These are phyloP conservation scores for Dolomedes plantarius DNA, from an alignment of 2,888 invertebrate genomes.

Conservation along the genomic window DNA sequence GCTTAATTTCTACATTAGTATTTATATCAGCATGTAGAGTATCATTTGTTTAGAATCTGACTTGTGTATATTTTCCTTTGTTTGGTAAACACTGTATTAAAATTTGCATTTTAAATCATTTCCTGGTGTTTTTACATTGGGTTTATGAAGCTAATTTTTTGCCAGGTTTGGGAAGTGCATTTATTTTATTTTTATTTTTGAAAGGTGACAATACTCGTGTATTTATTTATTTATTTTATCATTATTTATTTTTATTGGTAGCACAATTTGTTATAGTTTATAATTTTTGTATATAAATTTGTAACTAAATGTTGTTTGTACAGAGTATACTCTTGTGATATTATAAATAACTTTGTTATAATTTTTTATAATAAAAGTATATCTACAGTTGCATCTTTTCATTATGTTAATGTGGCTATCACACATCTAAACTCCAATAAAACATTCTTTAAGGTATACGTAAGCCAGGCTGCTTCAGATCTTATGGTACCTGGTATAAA, in stretches of 20 bases:
- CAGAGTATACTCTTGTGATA: slow-evolving; percentile 54
- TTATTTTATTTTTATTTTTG: not conserved
- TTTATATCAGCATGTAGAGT: too few relatives aligned
- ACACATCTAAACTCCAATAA: too few relatives aligned
- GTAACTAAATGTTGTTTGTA: slow-evolving; percentile 20
- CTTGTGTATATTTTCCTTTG: too few relatives aligned
- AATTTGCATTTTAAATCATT: not conserved
- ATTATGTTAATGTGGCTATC: too few relatives aligned
- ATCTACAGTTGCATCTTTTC: not conserved
- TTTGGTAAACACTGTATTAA: not conserved
- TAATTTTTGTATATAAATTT: slow-evolving; percentile 40
- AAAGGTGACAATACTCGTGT: not conserved
- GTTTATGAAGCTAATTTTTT: too few relatives aligned
- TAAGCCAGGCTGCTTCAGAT: too few relatives aligned
- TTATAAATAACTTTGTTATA: slow-evolving; percentile 33
- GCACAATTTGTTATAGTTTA: slow-evolving; percentile 16
- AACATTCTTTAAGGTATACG: too few relatives aligned
- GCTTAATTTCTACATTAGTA: too few relatives aligned
- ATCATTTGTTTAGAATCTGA: too few relatives aligned
- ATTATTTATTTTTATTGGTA: slow-evolving; percentile 45
- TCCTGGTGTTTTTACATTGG: too few relatives aligned
- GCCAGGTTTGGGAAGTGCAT: not conserved
- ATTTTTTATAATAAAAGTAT: slow-evolving; percentile 31
- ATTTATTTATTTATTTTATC: slow-evolving; percentile 45
- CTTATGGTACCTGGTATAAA: too few relatives aligned